phyloP scores from a whole-genome alignment of 2,888 invertebrate genomes.

The Salpingus planirostris region DNA sequence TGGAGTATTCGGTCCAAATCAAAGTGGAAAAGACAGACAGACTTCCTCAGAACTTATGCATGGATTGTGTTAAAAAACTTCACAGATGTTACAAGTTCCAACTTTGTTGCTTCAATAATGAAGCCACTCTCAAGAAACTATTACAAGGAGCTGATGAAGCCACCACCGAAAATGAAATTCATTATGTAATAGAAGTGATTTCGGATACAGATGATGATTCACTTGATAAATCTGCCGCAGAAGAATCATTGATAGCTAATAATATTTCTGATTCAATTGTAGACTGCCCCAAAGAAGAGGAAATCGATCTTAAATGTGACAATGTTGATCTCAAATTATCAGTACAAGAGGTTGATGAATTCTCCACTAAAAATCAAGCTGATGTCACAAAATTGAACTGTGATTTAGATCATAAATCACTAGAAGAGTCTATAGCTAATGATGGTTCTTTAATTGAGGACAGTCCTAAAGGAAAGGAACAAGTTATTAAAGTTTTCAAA shows the following conservation, averaged over 20 bases:
- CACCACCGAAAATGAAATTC: background rate
- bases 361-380: too few species aligned
- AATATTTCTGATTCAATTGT: too few species aligned
- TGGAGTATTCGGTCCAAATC: background rate
- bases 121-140: conserved; percentile 3
- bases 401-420: too few species aligned
- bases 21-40: conserved; percentile 2
- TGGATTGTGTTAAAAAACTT: conserved; percentile 9
- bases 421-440: too few species aligned
- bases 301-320: too few species aligned
- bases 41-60: conserved; percentile 14
- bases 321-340: too few species aligned
- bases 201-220: conserved; percentile 9
- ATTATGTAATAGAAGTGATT: background rate
- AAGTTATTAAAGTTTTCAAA: background rate
- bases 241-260: too few species aligned
- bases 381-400: too few species aligned
- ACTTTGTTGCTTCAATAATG: conserved; percentile 9
- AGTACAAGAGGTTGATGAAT: conserved; percentile 2
- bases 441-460: too few species aligned
- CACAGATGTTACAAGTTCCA: conserved; percentile 7
- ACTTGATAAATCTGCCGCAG: conserved; percentile 7
- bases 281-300: too few species aligned
- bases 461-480: too few species aligned
- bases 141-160: background rate